phyloP scores from a whole-genome alignment of 2,888 invertebrate species.

The Xanthia icteritia region DNA sequence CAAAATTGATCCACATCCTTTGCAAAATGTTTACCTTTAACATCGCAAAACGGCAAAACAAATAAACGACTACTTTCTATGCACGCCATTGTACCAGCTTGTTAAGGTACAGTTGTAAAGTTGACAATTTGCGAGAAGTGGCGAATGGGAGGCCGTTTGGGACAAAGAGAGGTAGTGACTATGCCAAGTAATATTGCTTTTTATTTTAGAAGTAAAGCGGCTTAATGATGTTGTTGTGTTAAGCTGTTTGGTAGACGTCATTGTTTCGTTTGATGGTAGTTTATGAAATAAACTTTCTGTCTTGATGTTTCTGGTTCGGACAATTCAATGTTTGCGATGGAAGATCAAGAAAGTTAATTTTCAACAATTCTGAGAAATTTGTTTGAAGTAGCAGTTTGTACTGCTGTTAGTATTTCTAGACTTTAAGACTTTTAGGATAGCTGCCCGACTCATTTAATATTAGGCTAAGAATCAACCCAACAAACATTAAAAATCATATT shows the following conservation, averaged over 20 bases:
- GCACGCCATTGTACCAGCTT: conserved; percentile 62
- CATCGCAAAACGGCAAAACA: conserved; percentile 45
- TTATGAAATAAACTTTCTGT: background rate
- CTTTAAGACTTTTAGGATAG: background rate
- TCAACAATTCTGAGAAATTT: background rate
- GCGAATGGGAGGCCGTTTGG: conserved; percentile 48
- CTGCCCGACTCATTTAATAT: background rate
- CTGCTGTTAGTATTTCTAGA: background rate
- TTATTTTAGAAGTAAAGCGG: conserved; percentile 41
- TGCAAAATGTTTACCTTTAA: conserved; percentile 20
- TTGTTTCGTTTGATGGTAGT: background rate
- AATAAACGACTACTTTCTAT: conserved; percentile 53
- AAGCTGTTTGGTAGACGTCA: conserved; percentile 1
- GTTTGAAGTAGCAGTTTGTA: background rate
- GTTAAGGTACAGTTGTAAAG: conserved; percentile 63
- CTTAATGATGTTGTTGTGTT: conserved; percentile 12
- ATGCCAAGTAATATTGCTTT: conserved; percentile 51
- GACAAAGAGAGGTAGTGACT: conserved; percentile 50
- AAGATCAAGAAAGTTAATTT: background rate
- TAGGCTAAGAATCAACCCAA: background rate
- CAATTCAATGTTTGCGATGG: background rate
- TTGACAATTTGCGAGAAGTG: conserved; percentile 66
- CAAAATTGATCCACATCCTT: conserved; percentile 37
- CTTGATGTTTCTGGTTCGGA: background rate
- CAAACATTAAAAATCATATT: background rate